Percentiles rank a stretch among this genome's conserved stretches.
Conservation (phyloP, 1,140 invertebrate genomes). For the Chrysopa pallens region DNA sequence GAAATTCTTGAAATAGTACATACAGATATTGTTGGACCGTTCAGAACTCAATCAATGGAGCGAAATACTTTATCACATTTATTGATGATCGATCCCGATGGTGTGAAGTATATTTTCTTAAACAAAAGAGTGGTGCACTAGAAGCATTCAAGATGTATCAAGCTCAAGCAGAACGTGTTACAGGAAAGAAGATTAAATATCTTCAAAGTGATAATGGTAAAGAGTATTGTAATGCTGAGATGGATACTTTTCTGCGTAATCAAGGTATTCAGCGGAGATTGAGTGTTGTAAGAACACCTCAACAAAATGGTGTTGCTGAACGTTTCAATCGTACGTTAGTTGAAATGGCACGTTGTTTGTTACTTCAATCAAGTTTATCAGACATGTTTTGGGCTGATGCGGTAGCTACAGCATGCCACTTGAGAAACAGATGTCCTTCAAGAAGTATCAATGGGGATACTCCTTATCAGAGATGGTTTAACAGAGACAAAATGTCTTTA, state of each 20-base stretch:
- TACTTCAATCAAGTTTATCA: slow-evolving; percentile 4
- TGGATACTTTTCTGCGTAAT: slow-evolving; percentile 4
- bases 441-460: slow-evolving; percentile 4
- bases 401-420: slow-evolving; percentile 5
- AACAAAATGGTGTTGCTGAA: slow-evolving; percentile 19
- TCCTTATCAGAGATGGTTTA: slow-evolving; percentile 11
- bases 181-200: slow-evolving; percentile 5
- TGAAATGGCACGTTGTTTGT: slow-evolving; percentile 10
- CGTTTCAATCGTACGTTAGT: slow-evolving; percentile 12
- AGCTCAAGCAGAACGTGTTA: slow-evolving; percentile 2
- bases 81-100: slow-evolving; percentile 14
- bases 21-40: too few relatives aligned
- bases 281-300: slow-evolving; percentile 14
- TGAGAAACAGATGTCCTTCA: slow-evolving; percentile 9
- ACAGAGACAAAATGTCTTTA: slow-evolving; percentile 5
- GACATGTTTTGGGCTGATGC: slow-evolving; percentile 11
- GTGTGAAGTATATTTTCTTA: slow-evolving; percentile 9
- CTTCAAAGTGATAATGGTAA: slow-evolving; percentile 11
- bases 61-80: slow-evolving; percentile 15
- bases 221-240: slow-evolving; percentile 8
- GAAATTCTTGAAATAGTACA: too few relatives aligned
- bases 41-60: slow-evolving; percentile 11
- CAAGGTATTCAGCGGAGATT: slow-evolving; percentile 7
- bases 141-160: slow-evolving; percentile 3
- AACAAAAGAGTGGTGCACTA: slow-evolving; percentile 7